These are phyloP conservation scores for Sanderia malayensis DNA, from an alignment of 30 jellyfish, hydroid and myxozoan genomes.

Conservation along the genomic window DNA sequence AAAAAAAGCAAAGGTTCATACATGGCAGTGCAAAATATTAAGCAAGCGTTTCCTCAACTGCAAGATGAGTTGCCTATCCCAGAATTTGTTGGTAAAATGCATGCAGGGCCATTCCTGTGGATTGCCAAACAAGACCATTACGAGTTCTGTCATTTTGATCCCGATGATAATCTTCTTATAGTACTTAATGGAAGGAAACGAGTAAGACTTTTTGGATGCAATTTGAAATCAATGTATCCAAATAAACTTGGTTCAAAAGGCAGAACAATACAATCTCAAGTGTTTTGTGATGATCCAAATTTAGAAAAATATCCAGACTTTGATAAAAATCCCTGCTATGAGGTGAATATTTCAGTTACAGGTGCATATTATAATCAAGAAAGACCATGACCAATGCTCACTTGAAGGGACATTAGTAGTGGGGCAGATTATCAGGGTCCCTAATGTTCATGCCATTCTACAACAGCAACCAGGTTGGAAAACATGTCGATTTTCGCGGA, in stretches of 20 bases:
- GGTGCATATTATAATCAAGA: too few relatives aligned
- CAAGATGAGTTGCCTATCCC: slow-evolving; percentile 64
- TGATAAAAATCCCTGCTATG: slow-evolving; percentile 50
- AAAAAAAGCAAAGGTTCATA: slow-evolving; percentile 68
- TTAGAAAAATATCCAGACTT: slow-evolving; percentile 53
- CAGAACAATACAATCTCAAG: slow-evolving; percentile 85
- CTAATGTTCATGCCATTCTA: too few relatives aligned
- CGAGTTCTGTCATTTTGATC: slow-evolving; percentile 97
- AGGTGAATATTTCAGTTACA: slow-evolving; percentile 71
- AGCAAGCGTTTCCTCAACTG: slow-evolving; percentile 90
- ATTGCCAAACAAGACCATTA: slow-evolving; percentile 83
- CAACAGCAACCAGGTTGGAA: too few relatives aligned
- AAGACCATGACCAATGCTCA: too few relatives aligned
- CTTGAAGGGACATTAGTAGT: too few relatives aligned
- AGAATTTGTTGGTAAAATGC: slow-evolving; percentile 73
- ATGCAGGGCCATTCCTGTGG: slow-evolving; percentile 97
- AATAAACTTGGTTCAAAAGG: slow-evolving; percentile 96
- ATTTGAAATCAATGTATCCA: slow-evolving; percentile 74
- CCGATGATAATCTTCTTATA: slow-evolving; percentile 85
- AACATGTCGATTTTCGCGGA: too few relatives aligned
- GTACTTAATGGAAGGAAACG: slow-evolving; percentile 74
- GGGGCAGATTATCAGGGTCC: too few relatives aligned
- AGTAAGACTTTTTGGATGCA: slow-evolving; percentile 78
- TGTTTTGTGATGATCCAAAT: slow-evolving; percentile 74
- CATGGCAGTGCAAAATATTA: slow-evolving; percentile 95